Conservation (phyloP, 2,113 vertebrate species). For the Poeciliopsis prolifica region DNA sequence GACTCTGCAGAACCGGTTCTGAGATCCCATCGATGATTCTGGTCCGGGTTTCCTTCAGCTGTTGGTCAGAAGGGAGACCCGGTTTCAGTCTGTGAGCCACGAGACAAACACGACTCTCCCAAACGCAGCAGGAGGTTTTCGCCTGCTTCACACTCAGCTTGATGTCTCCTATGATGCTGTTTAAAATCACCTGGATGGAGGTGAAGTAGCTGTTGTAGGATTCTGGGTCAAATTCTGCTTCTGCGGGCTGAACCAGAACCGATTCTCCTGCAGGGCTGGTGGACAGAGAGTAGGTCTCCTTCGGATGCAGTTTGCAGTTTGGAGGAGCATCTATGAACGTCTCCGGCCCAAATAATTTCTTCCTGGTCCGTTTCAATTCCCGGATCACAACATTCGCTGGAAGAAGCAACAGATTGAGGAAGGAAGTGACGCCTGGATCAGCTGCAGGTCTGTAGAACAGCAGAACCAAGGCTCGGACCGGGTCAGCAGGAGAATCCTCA, state of each 20-base stretch:
- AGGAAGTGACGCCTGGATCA: background rate
- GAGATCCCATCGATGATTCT: background rate
- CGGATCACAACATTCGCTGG: background rate
- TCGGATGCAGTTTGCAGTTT: constrained; percentile 25
- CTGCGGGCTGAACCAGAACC: constrained; percentile 15
- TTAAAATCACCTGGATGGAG: background rate
- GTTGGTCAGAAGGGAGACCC: background rate
- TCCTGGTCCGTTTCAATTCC: constrained; percentile 17
- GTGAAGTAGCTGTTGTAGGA: constrained; percentile 16
- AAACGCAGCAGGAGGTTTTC: background rate
- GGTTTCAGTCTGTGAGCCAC: background rate
- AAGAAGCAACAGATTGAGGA: constrained; percentile 31
- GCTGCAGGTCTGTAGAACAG: constrained; percentile 20
- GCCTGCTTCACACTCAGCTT: background rate
- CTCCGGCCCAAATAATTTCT: constrained; percentile 8
- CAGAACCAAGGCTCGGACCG: constrained; percentile 25
- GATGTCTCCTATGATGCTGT: background rate
- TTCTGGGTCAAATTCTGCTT: constrained; percentile 26
- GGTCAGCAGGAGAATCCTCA: constrained; percentile 5
- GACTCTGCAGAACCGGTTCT: background rate
- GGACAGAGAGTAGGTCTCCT: constrained; percentile 33
- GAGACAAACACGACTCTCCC: constrained; percentile 4
- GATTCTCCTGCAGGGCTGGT: background rate
- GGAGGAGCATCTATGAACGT: constrained; percentile 5
- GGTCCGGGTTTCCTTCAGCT: background rate